Evolutionary conservation across 2,888 invertebrate genomes (phyloP), one percentile per base, ranked within the genome.

Genomic region (Microctonus brassicae): DNA sequence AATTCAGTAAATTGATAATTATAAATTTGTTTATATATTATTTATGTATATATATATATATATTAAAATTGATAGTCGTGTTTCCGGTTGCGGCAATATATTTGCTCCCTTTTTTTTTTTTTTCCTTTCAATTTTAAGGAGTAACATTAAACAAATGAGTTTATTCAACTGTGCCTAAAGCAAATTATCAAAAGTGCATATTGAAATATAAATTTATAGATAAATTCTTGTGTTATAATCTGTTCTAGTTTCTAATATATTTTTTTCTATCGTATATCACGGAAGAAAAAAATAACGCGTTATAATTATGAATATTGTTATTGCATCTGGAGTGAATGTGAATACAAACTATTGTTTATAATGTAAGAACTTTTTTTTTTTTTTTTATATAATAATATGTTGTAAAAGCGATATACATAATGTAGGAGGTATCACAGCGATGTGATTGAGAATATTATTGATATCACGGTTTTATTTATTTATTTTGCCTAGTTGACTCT

Each of bases 371-470:
- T 29, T 7, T 29, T 29, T 29, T 7, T 29, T 29, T 60, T 78
- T 78, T 75, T 69, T 80, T n/a, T n/a, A n/a, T 80, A 78, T 82
- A 83, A 84, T 85, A 83, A 85, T 84, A 85, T 84, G 83, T 83
- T 76, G 76, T 82, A 79, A 75, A 82, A 81, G 79, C 78, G 79
- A 75, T 82, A 79, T 77, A 78, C 47, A 47, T 6, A n/a, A n/a
- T 47, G 47, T 77, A 76, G n/a, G 78, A 76, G n/a, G 78, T 85
- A 85, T 84, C 84, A 85, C 82, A 85, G 83, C 79, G 68, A 75
- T 79, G 83, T 85, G 84, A 85, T 84, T 80, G 73, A 81, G 76
- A 81, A 77, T 80, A 78, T 73, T 69, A 78, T 82, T 72, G 75
- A 74, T 79, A 80, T 80, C 80, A 78, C 81, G 75, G 76, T 78